Percentiles rank a stretch among this genome's conserved stretches.
These are phyloP conservation scores for Quadriops clusia DNA, from an alignment of 2,888 invertebrate species.

Conservation along the genomic window DNA sequence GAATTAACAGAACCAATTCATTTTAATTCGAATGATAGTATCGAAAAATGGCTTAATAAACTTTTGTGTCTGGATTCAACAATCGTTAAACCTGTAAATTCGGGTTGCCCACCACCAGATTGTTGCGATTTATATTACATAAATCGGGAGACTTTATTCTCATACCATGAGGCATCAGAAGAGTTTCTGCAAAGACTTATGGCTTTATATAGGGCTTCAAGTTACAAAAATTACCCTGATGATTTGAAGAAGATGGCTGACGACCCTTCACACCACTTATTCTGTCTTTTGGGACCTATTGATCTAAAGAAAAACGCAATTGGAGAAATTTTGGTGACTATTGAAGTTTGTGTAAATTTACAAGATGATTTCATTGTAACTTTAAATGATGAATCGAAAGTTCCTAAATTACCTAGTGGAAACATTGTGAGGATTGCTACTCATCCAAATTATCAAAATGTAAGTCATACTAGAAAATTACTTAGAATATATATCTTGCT, in stretches of 20 bases:
- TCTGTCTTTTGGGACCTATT: slow-evolving; percentile 84
- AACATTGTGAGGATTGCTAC: slow-evolving; percentile 94
- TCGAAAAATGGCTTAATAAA: slow-evolving; percentile 85
- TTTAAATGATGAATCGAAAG: too few species aligned
- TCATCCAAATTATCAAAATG: slow-evolving; percentile 91
- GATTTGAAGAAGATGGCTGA: slow-evolving; percentile 97
- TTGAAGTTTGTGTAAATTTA: slow-evolving; percentile 74
- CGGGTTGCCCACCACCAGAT: slow-evolving; percentile 82
- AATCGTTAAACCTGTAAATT: slow-evolving; percentile 45
- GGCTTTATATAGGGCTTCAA: slow-evolving; percentile 90
- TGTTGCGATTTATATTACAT: slow-evolving; percentile 82
- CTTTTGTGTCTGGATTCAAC: slow-evolving; percentile 86
- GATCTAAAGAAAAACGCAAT: slow-evolving; percentile 56
- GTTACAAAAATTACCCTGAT: slow-evolving; percentile 99
- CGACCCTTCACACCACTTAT: slow-evolving; percentile 95
- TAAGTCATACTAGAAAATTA: slow-evolving; percentile 39
- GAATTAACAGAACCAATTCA: slow-evolving; percentile 93
- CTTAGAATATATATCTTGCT: slow-evolving; percentile 1
- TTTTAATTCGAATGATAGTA: slow-evolving; percentile 72
- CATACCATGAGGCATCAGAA: slow-evolving; percentile 88
- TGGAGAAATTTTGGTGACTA: slow-evolving; percentile 88
- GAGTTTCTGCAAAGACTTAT: slow-evolving; percentile 86
- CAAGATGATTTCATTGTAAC: slow-evolving; percentile 95
- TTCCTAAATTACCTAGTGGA: slow-evolving; percentile 79
- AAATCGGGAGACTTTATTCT: slow-evolving; percentile 88